phyloP scores from a whole-genome alignment of 2,888 invertebrate species.

The Drosophila falleni region DNA sequence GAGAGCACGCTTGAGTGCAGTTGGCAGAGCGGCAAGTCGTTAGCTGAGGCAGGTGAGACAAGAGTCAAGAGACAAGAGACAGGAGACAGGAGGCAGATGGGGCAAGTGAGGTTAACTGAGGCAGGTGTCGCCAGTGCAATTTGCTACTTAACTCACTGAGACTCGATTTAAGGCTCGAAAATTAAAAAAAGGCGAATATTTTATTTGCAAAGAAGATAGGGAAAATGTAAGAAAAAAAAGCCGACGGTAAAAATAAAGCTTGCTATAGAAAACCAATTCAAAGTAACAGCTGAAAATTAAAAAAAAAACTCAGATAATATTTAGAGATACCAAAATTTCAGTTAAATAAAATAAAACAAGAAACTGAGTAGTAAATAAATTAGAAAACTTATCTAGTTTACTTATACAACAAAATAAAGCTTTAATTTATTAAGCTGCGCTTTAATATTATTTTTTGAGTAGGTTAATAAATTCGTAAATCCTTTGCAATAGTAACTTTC shows the following conservation, averaged over 20 bases:
- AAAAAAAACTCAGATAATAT: not conserved
- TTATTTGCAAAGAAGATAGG: not conserved
- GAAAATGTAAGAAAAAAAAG: not conserved
- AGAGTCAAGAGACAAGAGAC: not conserved
- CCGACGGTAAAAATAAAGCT: constrained; percentile 28
- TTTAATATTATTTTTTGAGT: not conserved
- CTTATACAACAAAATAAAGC: not conserved
- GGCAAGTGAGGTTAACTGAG: constrained; percentile 23
- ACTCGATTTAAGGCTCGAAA: constrained; percentile 29
- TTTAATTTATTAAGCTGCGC: not conserved
- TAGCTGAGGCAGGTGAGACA: constrained; percentile 1
- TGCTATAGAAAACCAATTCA: not conserved
- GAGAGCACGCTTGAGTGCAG: constrained; percentile 3
- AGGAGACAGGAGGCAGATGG: constrained; percentile 6
- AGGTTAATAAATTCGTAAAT: not conserved
- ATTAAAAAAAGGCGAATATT: constrained; percentile 41
- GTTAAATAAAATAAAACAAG: too few species aligned
- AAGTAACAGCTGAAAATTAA: not conserved
- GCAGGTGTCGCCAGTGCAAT: constrained; percentile 72
- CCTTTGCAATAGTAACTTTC: too few species aligned
- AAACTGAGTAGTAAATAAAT: not conserved
- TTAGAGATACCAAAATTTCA: not conserved
- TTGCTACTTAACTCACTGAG: constrained; percentile 47
- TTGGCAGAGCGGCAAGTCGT: constrained; percentile 1
- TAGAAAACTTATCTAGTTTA: not conserved